Evolutionary conservation across 2,113 vertebrate species (phyloP), one percentile per base, ranked within the genome.

Genomic region (Sylvilagus bachmani): DNA sequence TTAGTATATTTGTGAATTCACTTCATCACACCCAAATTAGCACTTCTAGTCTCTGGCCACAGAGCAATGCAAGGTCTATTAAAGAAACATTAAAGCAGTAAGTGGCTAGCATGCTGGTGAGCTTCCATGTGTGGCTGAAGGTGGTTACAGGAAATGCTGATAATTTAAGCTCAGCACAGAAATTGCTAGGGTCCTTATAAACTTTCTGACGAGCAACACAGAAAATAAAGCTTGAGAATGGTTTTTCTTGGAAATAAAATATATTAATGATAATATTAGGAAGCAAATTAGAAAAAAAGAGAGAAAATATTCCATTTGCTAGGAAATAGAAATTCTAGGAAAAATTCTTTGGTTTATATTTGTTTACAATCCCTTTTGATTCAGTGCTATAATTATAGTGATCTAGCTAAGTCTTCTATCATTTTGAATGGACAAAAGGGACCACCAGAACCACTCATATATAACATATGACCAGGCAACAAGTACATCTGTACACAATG

Each of bases 31-130:
- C 94, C 70, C 95, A 82, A 81, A 90, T n/a, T 2, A 91, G 83
- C 83, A 82, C 69, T 97, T 97, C 82, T 81, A 93, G 24, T 84
- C 71, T 95, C 61, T 82, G 92, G 94, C 96, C 88, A 96, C 51
- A 89, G 83, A 95, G 61, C 77, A 95, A 70, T 21, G 11, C 73
- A 49, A 81, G 74, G 73, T 27, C 10, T 33, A 62, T 94, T 94
- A 90, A 89, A 90, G 84, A 85, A 61, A 90, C 33, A 79, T 33
- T 38, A 49, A 95, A 96, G 29, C 73, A 90, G 61, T 79, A n/a
- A 17, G 86, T 51, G 61, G 66, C 92, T 0, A 10, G 93, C 95
- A 84, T 98, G 79, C 92, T 87, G 92, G 91, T 96, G 93, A 96
- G 94, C 70, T 86, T 96, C 53, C 75, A 67, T 2, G 29, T 90